Base-by-base conservation (phyloP, 2,113 vertebrate species). In the Pseudopodoces humilis region DNA sequence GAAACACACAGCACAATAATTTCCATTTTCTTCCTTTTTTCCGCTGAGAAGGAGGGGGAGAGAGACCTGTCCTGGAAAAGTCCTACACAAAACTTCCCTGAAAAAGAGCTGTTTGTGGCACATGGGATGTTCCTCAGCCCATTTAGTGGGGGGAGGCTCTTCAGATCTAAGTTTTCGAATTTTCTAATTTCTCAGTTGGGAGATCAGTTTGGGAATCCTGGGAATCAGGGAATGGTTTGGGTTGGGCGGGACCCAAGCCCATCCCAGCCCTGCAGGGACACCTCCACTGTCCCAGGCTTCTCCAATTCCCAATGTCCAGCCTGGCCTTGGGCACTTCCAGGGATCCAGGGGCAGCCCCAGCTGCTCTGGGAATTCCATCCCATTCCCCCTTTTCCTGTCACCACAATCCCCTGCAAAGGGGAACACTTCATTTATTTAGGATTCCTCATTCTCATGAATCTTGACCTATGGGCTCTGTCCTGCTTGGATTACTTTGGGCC, bases 391-490 rank as follows among this genome's bases (percentile, higher is more conserved):
- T 39, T 5, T 20, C 59, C 59, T 67, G 59, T 9, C 58, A 6
- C 35, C 8, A 2, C 58, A 15, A 1, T 1, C 23, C 19, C 49
- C 53, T n/a, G 15, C 2, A 28, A 33, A 74, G 0, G 11, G 10
- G 52, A 81, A 27, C 22, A 68, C 14, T 15, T 64, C 11, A 11
- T 44, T 90, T 41, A 23, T 75, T 87, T 17, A 12, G 5, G 21
- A 8, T 27, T 56, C 41, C 77, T 58, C 11, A 17, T 56, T 80
- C 83, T 39, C 22, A 10, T 62, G 5, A 43, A 18, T 72, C 28
- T 30, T 52, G 22, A 44, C 31, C 49, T 31, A 5, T 21, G 79
- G 68, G 10, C 9, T 77, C 31, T 69, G 59, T 58, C 46, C 68
- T 62, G 20, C 58, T 62, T 62, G 68, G 24, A 6, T 47, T 43